Evolutionary conservation across 2,113 vertebrate genomes (phyloP), one percentile per base, ranked within the genome.

Genomic region (Gambusia affinis): DNA sequence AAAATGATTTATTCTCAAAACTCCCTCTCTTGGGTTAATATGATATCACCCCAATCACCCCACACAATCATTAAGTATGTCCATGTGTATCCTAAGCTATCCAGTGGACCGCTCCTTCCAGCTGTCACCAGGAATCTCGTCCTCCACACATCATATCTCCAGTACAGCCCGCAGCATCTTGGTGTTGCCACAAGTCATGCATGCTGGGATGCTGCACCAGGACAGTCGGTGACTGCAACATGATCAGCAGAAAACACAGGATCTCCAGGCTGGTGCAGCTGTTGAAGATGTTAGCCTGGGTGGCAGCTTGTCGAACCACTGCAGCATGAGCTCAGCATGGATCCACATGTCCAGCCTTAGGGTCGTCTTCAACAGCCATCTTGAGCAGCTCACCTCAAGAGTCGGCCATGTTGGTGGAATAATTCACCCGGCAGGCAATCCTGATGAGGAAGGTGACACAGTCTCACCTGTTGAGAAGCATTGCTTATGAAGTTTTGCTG

Each of bases 351-450:
- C 98, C 0, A 96, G 95, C 22, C 97, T 93, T 64, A 99, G 88
- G 27, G 97, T 97, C 0, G 97, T 30, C 29, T 30, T 30, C 29
- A 30, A 30, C 29, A 30, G 29, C 29, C 29, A 30, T 30, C 99
- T 91, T 99, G 44, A 99, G 94, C 88, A 98, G 60, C 74, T 99
- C 98, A 64, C 98, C 97, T 0, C 98, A 97, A 60, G 97, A 99
- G 1, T 98, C 98, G 0, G 97, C 96, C 0, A 97, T 96, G 76
- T 95, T 98, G 73, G 96, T 95, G 89, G 91, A 97, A 93, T 99
- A 98, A 27, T 99, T 99, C 63, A 99, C 98, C 97, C 98, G 97
- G 88, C 97, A 99, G 1, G 98, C 98, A 14, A 99, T 98, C 54
- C 97, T 94, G 65, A 99, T 99, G 66, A 99, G 94, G 92, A 99